Percentiles rank a stretch among this genome's conserved stretches.
Evolutionary conservation across 2,797 vertebrate genomes (phyloP).

Genomic region (Mus spretus): DNA sequence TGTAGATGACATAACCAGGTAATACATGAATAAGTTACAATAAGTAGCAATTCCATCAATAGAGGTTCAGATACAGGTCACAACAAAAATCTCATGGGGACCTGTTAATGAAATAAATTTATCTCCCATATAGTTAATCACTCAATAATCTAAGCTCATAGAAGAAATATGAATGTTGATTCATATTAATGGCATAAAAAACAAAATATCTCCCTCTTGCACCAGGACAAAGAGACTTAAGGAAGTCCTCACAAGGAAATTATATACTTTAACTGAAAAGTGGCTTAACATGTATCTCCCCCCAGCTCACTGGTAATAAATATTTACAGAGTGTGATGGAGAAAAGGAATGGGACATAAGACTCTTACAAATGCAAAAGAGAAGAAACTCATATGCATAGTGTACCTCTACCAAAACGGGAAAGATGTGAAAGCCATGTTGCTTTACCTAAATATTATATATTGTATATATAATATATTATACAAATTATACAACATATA

Average conservation of each 20-base stretch:
- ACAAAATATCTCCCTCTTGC: neutral
- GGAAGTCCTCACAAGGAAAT: neutral
- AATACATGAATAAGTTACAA: neutral
- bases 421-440: neutral
- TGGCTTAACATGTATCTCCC: neutral
- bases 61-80: neutral
- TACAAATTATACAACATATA: neutral
- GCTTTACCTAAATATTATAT: neutral
- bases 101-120: neutral
- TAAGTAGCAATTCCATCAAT: neutral
- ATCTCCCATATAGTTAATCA: neutral
- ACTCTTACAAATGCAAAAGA: neutral
- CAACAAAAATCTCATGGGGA: neutral
- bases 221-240: neutral
- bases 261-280: neutral
- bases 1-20: neutral
- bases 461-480: no score
- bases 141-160: neutral
- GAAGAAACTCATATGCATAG: neutral
- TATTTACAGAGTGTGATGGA: neutral
- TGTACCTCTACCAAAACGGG: neutral
- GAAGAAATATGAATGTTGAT: no score
- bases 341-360: fast-evolving
- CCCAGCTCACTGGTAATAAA: neutral
- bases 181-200: neutral